Evolutionary conservation across 2,797 vertebrate genomes (phyloP), one percentile per base, ranked within the genome.

Genomic region (Erithacus rubecula): DNA sequence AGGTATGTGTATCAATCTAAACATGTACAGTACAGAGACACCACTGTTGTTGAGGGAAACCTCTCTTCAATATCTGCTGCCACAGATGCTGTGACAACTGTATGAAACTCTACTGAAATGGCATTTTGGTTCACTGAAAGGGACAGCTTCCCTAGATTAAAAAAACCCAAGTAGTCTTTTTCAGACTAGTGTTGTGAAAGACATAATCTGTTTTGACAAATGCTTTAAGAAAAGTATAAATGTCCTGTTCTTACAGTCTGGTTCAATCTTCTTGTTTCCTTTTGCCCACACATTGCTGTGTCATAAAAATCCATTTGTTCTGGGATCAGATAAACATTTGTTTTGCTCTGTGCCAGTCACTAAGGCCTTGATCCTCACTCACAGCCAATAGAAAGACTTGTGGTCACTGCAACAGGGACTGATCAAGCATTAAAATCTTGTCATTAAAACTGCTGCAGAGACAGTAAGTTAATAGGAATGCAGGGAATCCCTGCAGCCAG

Each of bases 181-280:
- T 81, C 69, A 86, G 79, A 90, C 43, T 46, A 43, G 22, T 44
- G 39, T 55, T 69, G 44, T 63, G 70, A 69, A 95, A 91, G 87
- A 87, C 82, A 90, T 92, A 89, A 96, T 81, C 79, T 72, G 52
- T 56, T 96, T 79, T 84, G 94, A 94, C 85, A 95, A 94, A 90
- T 86, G 82, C 63, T 95, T 84, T 72, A 81, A 81, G 76, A 67
- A 92, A 94, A 87, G 55, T 89, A 76, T 79, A 94, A 94, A 91
- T 83, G 62, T 74, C 52, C 52, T 83, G 63, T 82, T 93, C 83
- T 82, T 51, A 55, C 79, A 91, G 77, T 63, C 76, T 46, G 52
- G 63, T 88, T 93, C 74, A 79, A 83, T 92, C 83, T 84, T 86
- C 68, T 65, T 49, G 22, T 53, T 89, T 69, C 26, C 89, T 68